These are phyloP conservation scores for Iselma pallidipennis DNA, from an alignment of 2,888 invertebrate species.

Conservation along the genomic window DNA sequence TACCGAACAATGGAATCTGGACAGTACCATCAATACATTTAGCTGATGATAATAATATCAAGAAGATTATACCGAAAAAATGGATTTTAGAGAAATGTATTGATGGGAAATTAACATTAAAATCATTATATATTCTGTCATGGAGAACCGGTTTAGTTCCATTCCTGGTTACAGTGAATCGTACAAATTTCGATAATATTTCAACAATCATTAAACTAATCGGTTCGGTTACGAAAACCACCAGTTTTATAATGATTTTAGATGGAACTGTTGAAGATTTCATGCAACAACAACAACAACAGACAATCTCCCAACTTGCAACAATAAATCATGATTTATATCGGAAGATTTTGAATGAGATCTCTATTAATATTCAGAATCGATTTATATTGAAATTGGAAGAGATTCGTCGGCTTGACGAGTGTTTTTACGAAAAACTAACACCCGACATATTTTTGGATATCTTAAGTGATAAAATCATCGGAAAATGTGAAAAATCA, in stretches of 20 bases:
- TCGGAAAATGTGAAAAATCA: slow-evolving; percentile 4
- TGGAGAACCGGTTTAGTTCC: slow-evolving; percentile 4
- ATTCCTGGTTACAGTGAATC: not conserved
- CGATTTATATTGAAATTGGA: not conserved
- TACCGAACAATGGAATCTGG: not conserved
- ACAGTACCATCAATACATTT: not conserved
- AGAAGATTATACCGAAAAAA: not conserved
- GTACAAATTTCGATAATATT: not conserved
- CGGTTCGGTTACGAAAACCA: no score
- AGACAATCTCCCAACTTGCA: not conserved
- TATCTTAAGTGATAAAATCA: no score
- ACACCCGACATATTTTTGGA: slow-evolving; percentile 3
- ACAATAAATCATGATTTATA: not conserved
- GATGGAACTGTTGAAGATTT: not conserved
- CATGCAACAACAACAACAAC: not conserved
- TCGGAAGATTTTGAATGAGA: not conserved
- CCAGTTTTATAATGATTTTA: no score
- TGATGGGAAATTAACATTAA: not conserved
- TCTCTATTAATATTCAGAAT: not conserved
- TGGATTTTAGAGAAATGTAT: not conserved
- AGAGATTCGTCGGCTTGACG: not conserved
- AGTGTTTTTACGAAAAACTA: not conserved
- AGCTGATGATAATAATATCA: not conserved
- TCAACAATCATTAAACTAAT: not conserved
- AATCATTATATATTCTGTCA: not conserved